Conservation (phyloP, 64 coral and sea anemone genomes). For the Pocillopora verrucosa region DNA sequence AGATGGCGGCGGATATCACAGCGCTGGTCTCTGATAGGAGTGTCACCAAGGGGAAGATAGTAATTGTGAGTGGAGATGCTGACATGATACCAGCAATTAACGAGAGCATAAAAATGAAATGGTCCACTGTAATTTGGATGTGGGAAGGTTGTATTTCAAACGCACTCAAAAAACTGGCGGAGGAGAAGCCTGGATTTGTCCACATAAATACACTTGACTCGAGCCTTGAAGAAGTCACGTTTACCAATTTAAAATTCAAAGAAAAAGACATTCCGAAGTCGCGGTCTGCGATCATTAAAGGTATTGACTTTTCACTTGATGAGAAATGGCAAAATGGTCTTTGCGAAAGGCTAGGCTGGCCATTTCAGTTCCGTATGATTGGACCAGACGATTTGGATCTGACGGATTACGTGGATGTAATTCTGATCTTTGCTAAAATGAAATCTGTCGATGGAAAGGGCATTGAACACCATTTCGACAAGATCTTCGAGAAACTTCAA, state of each 20-base stretch:
- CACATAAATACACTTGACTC: background rate
- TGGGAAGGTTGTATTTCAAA: slow-evolving; percentile 9
- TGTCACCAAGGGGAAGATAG: background rate
- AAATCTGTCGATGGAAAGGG: background rate
- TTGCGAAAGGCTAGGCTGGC: background rate
- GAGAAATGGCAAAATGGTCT: background rate
- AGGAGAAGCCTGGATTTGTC: background rate
- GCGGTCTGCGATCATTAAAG: background rate
- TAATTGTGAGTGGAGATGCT: slow-evolving; percentile 21
- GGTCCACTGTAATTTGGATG: slow-evolving; percentile 38
- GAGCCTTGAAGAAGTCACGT: background rate
- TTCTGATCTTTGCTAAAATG: background rate
- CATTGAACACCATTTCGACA: background rate
- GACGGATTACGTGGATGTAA: background rate
- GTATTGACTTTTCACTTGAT: background rate
- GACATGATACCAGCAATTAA: slow-evolving; percentile 14
- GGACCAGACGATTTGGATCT: background rate
- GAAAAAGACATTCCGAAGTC: background rate
- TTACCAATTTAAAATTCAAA: background rate
- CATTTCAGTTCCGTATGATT: slow-evolving; percentile 1
- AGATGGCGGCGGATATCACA: background rate
- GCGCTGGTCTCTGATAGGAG: background rate
- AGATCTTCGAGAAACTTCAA: background rate
- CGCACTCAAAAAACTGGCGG: background rate
- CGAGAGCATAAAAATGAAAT: background rate